Percentiles rank a stretch among this genome's conserved stretches.
These are phyloP conservation scores for Euthynnus affinis DNA, from an alignment of 2,797 vertebrate species.

Conservation along the genomic window DNA sequence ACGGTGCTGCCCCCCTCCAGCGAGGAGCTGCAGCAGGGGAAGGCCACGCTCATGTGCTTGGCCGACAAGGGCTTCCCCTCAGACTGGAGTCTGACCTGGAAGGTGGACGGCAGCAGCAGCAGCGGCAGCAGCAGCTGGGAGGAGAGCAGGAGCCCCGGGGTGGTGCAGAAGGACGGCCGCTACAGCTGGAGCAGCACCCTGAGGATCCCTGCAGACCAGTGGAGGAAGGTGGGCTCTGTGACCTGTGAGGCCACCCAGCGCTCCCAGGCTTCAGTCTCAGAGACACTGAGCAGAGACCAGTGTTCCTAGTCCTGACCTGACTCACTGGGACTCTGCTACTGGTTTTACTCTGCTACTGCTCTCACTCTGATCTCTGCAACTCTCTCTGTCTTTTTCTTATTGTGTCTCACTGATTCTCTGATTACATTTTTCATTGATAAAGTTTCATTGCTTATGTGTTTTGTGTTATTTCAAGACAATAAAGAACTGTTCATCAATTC, in stretches of 20 bases:
- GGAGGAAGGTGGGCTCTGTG: conserved; percentile 42
- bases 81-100: conserved; percentile 69
- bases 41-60: conserved; percentile 66
- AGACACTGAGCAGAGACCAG: conserved; percentile 55
- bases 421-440: too few species aligned
- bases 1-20: conserved; percentile 61
- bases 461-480: too few species aligned
- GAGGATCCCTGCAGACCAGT: conserved; percentile 49
- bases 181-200: conserved; percentile 68
- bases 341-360: conserved; percentile 21
- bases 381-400: background rate
- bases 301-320: conserved; percentile 63
- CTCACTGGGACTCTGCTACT: conserved; percentile 15
- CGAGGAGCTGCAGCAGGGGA: conserved; percentile 41
- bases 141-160: conserved; percentile 29
- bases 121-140: conserved; percentile 23
- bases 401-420: too few species aligned
- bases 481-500: too few species aligned
- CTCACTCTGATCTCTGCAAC: background rate
- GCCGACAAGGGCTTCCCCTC: conserved; percentile 72
- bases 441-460: too few species aligned
- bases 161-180: conserved; percentile 50
- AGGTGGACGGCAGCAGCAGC: conserved; percentile 47
- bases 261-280: conserved; percentile 45
- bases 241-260: conserved; percentile 57